Percentiles rank a stretch among this genome's conserved stretches.
Evolutionary conservation across 2,888 invertebrate genomes (phyloP).

Genomic region (Halictus ligatus): DNA sequence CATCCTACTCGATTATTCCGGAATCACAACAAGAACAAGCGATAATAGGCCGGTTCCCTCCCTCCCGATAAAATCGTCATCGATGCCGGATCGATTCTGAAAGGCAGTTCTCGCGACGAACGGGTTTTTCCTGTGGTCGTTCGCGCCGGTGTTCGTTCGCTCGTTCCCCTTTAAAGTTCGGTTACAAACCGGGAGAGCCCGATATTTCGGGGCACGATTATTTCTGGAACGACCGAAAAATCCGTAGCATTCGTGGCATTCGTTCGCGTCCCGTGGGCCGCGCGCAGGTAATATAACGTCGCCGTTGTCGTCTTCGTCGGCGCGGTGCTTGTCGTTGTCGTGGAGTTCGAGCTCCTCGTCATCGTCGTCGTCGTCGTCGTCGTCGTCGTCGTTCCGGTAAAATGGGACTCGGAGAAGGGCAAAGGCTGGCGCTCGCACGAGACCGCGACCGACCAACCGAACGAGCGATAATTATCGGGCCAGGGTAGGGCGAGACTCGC

Average conservation of each 20-base stretch:
- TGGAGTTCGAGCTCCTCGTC: neutral
- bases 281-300: conserved; percentile 31
- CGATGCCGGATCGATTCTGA: neutral
- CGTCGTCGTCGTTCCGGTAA: conserved; percentile 18
- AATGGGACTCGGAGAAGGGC: conserved; percentile 54
- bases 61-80: neutral
- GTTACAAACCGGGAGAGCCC: conserved; percentile 18
- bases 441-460: conserved; percentile 2
- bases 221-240: conserved; percentile 56
- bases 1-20: neutral
- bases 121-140: conserved; percentile 6
- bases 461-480: conserved; percentile 30
- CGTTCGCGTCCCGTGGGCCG: conserved; percentile 5
- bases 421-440: conserved; percentile 25
- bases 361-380: neutral
- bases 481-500: neutral
- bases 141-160: neutral
- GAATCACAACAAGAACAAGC: neutral
- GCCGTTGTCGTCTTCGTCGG: neutral
- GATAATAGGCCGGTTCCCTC: neutral
- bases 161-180: conserved; percentile 45
- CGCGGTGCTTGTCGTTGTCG: neutral
- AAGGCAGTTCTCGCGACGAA: neutral
- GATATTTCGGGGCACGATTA: conserved; percentile 56
- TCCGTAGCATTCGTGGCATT: conserved; percentile 40